Evolutionary conservation across 2,113 vertebrate species (phyloP).

Genomic region (Nerophis ophidion): DNA sequence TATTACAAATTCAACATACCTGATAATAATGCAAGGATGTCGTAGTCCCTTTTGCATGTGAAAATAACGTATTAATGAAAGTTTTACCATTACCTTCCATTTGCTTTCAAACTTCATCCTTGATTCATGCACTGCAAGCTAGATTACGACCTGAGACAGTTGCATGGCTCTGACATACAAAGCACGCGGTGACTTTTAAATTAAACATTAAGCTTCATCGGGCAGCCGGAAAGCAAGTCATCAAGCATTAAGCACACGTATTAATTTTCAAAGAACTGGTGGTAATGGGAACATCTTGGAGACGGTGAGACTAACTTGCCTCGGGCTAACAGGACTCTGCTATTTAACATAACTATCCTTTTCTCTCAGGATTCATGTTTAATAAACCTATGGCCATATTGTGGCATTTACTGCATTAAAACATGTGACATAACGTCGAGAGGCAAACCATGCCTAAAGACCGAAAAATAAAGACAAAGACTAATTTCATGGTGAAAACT

Average conservation of each 20-base stretch:
- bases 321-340: constrained; percentile 28
- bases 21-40: constrained; percentile 6
- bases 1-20: constrained; percentile 8
- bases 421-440: constrained; percentile 20
- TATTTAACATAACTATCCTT: constrained; percentile 21
- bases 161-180: constrained; percentile 54
- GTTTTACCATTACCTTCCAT: constrained; percentile 32
- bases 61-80: constrained; percentile 14
- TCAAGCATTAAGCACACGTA: constrained; percentile 68
- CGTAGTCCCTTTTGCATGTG: constrained; percentile 12
- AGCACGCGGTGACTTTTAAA: constrained; percentile 63
- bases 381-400: background rate
- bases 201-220: constrained; percentile 63
- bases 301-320: constrained; percentile 38
- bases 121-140: constrained; percentile 45
- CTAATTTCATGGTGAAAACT: constrained; percentile 54
- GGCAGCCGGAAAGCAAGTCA: constrained; percentile 65
- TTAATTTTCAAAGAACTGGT: constrained; percentile 65
- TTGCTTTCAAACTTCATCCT: constrained; percentile 41
- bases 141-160: constrained; percentile 61
- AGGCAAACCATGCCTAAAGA: constrained; percentile 42
- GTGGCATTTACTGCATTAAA: constrained; percentile 12
- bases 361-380: constrained; percentile 5
- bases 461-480: constrained; percentile 18
- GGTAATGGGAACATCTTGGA: constrained; percentile 56